phyloP scores from a whole-genome alignment of 2,797 vertebrate genomes.

The Acanthiza pusilla region DNA sequence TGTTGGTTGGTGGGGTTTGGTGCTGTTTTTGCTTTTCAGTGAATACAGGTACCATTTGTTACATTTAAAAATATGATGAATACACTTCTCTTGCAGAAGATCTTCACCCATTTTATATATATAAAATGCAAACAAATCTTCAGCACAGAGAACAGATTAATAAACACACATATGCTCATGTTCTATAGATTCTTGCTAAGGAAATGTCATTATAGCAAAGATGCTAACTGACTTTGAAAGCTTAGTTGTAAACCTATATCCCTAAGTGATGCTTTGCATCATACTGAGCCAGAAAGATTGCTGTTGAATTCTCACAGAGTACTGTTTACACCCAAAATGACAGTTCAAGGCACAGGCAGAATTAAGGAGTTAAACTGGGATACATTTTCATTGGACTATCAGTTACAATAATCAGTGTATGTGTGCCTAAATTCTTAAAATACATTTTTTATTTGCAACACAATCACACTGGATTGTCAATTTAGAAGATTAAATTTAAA shows the following conservation, averaged over 20 bases:
- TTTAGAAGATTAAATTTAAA: neutral
- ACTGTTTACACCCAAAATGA: neutral
- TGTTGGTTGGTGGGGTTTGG: neutral
- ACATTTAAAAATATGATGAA: neutral
- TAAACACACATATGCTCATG: neutral
- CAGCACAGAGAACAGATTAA: neutral
- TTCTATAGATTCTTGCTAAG: neutral
- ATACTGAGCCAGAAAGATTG: neutral
- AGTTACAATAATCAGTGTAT: neutral
- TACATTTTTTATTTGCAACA: neutral
- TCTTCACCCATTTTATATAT: neutral
- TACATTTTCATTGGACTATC: neutral
- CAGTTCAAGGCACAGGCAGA: neutral
- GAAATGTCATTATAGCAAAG: constrained; percentile 1
- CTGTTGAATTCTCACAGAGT: neutral
- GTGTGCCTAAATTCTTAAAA: neutral
- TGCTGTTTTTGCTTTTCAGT: neutral
- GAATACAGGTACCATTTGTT: neutral
- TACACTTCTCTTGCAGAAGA: neutral
- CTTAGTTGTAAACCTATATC: neutral
- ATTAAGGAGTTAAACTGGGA: neutral
- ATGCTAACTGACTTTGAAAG: constrained; percentile 20
- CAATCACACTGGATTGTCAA: neutral
- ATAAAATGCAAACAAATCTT: neutral
- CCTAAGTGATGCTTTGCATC: neutral